Conservation (phyloP, 2,888 invertebrate species). For the Hirtodrosophila cameraria region DNA sequence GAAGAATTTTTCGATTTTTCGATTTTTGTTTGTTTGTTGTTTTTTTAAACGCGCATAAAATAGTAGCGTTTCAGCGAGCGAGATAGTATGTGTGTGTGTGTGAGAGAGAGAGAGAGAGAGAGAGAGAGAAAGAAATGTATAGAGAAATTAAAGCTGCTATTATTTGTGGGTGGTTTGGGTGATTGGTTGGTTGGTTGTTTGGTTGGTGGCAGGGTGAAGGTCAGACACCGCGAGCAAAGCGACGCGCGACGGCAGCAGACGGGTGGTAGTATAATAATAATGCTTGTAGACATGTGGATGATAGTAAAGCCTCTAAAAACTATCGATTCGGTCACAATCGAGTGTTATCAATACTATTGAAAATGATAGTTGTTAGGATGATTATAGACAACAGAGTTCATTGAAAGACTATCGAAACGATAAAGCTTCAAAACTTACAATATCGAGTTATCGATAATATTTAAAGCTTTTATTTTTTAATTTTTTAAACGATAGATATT, state of each 20-base stretch:
- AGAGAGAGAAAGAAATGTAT: conserved; percentile 51
- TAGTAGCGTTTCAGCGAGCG: conserved; percentile 8
- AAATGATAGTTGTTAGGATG: too few species aligned
- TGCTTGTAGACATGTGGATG: too few species aligned
- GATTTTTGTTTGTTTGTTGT: conserved; percentile 4
- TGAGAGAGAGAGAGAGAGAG: conserved; percentile 15
- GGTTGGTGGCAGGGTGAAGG: conserved; percentile 6
- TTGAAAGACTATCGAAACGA: too few species aligned
- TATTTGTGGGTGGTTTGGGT: conserved; percentile 7
- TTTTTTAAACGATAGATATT: too few species aligned
- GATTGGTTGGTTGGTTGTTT: not conserved
- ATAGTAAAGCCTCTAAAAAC: conserved; percentile 18
- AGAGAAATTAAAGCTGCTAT: conserved; percentile 44
- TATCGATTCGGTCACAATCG: conserved; percentile 19
- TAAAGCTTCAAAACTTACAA: too few species aligned
- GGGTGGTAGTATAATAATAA: not conserved
- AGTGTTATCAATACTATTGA: too few species aligned
- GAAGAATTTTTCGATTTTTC: conserved; percentile 24
- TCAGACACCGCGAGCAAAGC: conserved; percentile 49
- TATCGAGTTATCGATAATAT: conserved; percentile 20
- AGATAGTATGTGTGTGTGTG: not conserved
- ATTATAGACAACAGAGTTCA: too few species aligned
- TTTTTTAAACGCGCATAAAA: conserved; percentile 15
- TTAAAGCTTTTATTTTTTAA: too few species aligned
- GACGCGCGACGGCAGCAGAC: conserved; percentile 37